Conservation (phyloP, 2,888 invertebrate genomes). For the Melikaiella ostensackeni region DNA sequence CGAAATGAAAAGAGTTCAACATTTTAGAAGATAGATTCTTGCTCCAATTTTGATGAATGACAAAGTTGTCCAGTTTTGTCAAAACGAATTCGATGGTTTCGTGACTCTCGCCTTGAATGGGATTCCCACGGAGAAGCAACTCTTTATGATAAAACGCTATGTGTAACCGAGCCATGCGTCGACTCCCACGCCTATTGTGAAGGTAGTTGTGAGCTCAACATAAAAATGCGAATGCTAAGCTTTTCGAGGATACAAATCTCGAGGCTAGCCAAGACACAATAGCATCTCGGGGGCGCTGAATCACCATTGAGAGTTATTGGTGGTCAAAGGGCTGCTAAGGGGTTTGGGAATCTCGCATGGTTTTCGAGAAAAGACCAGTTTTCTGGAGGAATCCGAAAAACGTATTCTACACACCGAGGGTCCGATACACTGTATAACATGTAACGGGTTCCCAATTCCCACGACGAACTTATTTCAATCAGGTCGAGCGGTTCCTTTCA, state of each 20-base stretch:
- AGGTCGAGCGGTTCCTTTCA: constrained; percentile 40
- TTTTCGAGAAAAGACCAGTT: constrained; percentile 50
- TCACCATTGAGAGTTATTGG: constrained; percentile 67
- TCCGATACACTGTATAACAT: constrained; percentile 42
- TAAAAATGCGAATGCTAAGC: constrained; percentile 67
- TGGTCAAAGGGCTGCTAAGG: constrained; percentile 68
- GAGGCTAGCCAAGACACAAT: constrained; percentile 58
- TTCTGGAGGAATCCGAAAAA: constrained; percentile 51
- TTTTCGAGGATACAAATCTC: constrained; percentile 59
- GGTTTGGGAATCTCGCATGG: constrained; percentile 57
- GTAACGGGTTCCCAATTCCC: constrained; percentile 63
- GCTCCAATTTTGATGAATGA: constrained; percentile 15
- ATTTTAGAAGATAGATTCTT: background rate
- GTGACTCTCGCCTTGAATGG: constrained; percentile 54
- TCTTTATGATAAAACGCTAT: constrained; percentile 64
- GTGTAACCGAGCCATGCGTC: constrained; percentile 66
- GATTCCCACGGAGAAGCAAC: constrained; percentile 59
- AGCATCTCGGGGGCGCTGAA: constrained; percentile 57
- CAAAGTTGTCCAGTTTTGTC: background rate
- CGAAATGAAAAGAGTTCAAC: background rate
- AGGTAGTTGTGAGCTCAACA: constrained; percentile 66
- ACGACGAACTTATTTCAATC: constrained; percentile 59
- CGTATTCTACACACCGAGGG: constrained; percentile 41
- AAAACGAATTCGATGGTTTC: constrained; percentile 44
- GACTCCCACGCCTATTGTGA: constrained; percentile 75